Evolutionary conservation across 2,888 invertebrate species (phyloP), one percentile per base, ranked within the genome.

Genomic region (Bellardia bayeri): DNA sequence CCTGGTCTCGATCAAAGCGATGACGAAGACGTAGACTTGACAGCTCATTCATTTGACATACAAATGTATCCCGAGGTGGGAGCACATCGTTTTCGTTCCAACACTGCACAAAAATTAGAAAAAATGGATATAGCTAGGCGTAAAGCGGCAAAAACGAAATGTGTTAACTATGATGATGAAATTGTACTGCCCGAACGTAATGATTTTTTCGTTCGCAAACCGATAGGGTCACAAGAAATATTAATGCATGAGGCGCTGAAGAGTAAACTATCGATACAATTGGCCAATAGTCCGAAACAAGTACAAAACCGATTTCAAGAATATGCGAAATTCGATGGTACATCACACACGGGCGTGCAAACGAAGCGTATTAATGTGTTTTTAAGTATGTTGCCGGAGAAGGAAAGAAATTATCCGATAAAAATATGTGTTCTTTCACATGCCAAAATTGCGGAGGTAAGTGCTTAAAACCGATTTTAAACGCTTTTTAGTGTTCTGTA

Each of bases 301-400:
- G 97, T 97, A 0, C 96, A 96, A 91, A 98, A 98, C 93, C 98
- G 98, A 75, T 99, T 97, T 94, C 95, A 97, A 88, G 97, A 97
- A 91, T 99, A 96, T 94, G 97, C 98, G 3, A 97, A 97, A 94
- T 99, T 97, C 93, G 98, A 99, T 94, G 98, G 98, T 88, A 97
- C 96, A 85, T 96, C 96, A 51, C 97, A 97, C 93, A 95, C 97
- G 80, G 97, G 96, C 40, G 94, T 97, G 72, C 96, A 96, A 33
- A 96, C 96, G 0, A 97, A 97, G 92, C 97, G 96, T 89, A 98
- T 98, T 91, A 97, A 97, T 91, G 98, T 99, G 89, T 99, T 97
- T 92, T 95, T 99, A 92, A 97, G 97, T 72, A 97, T 98, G 97
- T 94, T 98, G 42, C 95, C 97, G 0, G 96, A 96, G 88, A 96